Evolutionary conservation across 2,888 invertebrate species (phyloP).

Genomic region (Monopis laevigella): DNA sequence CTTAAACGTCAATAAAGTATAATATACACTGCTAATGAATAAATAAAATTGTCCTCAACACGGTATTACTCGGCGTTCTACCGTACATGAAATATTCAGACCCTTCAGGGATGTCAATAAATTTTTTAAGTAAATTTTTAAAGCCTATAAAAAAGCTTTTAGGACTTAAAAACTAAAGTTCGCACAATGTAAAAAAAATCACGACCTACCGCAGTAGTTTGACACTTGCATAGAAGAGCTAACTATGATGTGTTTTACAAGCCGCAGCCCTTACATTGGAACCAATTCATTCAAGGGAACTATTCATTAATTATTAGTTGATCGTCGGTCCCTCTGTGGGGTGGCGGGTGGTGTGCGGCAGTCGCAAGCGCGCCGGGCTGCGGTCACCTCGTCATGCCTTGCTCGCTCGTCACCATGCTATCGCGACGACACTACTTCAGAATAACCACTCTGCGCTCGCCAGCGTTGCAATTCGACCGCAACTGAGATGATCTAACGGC

Average conservation of each 20-base stretch:
- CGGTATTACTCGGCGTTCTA: conserved; percentile 3
- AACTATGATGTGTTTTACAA: too few species aligned
- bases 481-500: conserved; percentile 38
- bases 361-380: conserved; percentile 2
- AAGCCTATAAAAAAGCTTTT: neutral
- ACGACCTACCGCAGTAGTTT: too few species aligned
- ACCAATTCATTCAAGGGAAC: conserved; percentile 40
- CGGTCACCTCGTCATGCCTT: conserved; percentile 2
- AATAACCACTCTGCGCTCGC: too few species aligned
- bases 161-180: neutral
- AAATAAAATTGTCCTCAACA: neutral
- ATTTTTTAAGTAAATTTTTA: neutral
- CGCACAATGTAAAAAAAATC: neutral
- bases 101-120: too few species aligned
- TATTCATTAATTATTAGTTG: conserved; percentile 49
- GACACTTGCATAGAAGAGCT: too few species aligned
- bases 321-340: conserved; percentile 27
- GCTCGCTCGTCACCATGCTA: conserved; percentile 32
- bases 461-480: conserved; percentile 22
- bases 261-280: neutral
- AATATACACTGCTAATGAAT: too few species aligned
- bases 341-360: neutral
- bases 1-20: neutral
- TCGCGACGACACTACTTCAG: conserved; percentile 59
- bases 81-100: too few species aligned